A percentile compares a stretch with the other conserved stretches of the same genome.
Conservation (phyloP, 2,113 vertebrate species). For the Phalacrocorax brasilianus region DNA sequence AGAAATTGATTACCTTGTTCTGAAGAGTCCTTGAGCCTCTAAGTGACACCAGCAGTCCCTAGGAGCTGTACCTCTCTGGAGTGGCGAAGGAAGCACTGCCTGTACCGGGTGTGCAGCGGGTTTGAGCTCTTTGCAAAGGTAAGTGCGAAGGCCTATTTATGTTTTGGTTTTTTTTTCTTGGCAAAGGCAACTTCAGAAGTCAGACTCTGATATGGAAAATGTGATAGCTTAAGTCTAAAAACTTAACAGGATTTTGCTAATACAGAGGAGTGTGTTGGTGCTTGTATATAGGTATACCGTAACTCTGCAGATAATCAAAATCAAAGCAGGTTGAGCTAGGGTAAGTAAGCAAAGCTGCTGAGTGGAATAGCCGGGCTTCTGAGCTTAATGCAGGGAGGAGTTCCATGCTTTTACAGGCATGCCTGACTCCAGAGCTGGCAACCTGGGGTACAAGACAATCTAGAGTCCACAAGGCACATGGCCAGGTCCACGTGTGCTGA, state of each 20-base stretch:
- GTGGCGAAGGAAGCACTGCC: accelerated
- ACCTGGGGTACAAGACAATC: background rate
- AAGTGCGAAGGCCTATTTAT: background rate
- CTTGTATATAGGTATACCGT: background rate
- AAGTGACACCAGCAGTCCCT: background rate
- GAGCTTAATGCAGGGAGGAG: background rate
- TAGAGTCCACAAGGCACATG: background rate
- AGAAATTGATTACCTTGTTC: background rate
- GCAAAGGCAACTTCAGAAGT: background rate
- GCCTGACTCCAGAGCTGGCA: background rate
- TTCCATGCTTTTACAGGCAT: background rate
- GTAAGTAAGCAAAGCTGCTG: background rate
- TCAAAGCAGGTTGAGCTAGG: background rate
- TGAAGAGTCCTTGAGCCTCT: background rate
- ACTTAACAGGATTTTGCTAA: background rate
- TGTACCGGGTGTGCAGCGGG: background rate
- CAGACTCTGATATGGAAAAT: background rate
- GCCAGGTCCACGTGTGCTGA: background rate
- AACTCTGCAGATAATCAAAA: background rate
- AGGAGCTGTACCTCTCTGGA: background rate
- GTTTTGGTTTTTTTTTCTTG: background rate
- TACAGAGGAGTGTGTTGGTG: accelerated
- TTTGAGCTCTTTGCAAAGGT: background rate
- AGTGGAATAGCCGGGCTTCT: background rate
- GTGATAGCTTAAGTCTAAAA: background rate